Percentiles rank a stretch among this genome's conserved stretches.
Conservation (phyloP, 2,797 vertebrate genomes). For the Oophaga sylvatica region DNA sequence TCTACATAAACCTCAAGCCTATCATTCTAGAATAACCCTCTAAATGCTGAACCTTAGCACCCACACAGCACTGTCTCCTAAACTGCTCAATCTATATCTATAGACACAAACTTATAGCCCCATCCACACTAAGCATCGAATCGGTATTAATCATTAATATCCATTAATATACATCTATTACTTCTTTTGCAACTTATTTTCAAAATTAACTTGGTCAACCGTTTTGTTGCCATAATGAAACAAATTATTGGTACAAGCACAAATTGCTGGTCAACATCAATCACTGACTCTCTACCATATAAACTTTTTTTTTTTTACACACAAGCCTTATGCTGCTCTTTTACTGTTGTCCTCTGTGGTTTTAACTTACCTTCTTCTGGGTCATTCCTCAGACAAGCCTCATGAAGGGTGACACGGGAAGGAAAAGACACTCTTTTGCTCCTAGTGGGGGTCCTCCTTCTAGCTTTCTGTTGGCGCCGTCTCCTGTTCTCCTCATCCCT, state of each 20-base stretch:
- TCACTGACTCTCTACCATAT: neutral
- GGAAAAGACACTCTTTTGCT: slow-evolving; percentile 88
- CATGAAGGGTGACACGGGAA: slow-evolving; percentile 89
- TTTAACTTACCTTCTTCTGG: slow-evolving; percentile 87
- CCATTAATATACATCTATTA: too few relatives aligned
- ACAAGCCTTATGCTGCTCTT: neutral
- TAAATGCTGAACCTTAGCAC: too few relatives aligned
- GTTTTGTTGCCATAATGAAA: neutral
- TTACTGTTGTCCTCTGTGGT: neutral
- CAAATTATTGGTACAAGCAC: neutral
- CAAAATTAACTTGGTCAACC: too few relatives aligned
- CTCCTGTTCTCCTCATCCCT: slow-evolving; percentile 95
- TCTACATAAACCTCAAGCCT: neutral
- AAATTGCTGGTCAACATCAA: neutral
- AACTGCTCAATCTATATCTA: neutral
- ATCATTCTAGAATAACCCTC: too few relatives aligned
- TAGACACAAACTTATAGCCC: neutral
- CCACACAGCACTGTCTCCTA: too few relatives aligned
- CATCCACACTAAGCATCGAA: too few relatives aligned
- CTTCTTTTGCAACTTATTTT: too few relatives aligned
- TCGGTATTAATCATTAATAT: too few relatives aligned
- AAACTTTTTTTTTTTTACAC: neutral
- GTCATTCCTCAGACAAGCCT: slow-evolving; percentile 92
- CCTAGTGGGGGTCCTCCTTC: slow-evolving; percentile 69
- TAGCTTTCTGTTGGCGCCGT: slow-evolving; percentile 87